Conservation (phyloP, 2,797 vertebrate genomes). For the Myotis vivesi region DNA sequence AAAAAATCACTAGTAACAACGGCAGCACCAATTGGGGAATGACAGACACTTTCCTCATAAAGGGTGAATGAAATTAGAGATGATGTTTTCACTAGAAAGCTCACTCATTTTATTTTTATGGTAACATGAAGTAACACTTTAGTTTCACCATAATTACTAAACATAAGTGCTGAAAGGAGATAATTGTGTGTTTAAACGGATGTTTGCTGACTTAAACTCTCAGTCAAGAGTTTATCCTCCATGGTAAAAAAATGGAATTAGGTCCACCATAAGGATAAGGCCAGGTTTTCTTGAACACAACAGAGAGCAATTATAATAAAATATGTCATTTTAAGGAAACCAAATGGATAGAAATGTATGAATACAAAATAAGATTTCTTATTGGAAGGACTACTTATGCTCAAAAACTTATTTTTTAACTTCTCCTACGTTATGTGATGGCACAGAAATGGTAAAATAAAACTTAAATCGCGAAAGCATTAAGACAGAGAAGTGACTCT, state of each 20-base stretch:
- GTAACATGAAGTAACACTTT: background rate
- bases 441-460: background rate
- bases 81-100: background rate
- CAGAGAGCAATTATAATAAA: background rate
- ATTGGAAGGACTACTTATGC: background rate
- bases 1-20: background rate
- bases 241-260: background rate
- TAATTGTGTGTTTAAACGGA: background rate
- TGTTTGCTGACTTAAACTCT: background rate
- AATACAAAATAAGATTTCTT: constrained; percentile 22
- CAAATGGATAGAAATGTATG: background rate
- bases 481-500: background rate
- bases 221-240: background rate
- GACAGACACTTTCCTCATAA: background rate
- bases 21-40: background rate
- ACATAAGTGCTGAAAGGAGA: background rate
- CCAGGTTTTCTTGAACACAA: background rate
- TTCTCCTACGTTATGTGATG: background rate
- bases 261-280: background rate
- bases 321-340: background rate
- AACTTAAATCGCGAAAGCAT: background rate
- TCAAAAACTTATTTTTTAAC: background rate
- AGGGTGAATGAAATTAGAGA: background rate
- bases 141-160: background rate
- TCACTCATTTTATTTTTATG: background rate